Evolutionary conservation across 1,140 invertebrate species (phyloP).

Genomic region (Oryzaephilus surinamensis): DNA sequence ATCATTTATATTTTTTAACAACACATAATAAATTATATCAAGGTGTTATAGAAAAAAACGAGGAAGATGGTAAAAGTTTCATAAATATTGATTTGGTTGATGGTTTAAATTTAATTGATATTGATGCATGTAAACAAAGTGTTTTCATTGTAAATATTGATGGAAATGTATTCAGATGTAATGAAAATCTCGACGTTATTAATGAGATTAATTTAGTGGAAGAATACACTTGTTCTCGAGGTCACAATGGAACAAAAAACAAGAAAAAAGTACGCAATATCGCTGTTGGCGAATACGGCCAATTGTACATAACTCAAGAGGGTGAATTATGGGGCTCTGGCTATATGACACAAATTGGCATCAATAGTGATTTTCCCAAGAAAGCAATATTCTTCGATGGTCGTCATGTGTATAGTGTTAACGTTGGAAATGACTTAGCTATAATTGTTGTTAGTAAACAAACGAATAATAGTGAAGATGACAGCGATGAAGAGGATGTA

Average conservation of each 20-base stretch:
- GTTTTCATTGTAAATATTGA: slow-evolving; percentile 50
- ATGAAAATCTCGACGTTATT: slow-evolving; percentile 41
- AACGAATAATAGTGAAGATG: slow-evolving; percentile 44
- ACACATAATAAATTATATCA: slow-evolving; percentile 21
- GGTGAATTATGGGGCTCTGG: slow-evolving; percentile 67
- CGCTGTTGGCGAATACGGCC: slow-evolving; percentile 46
- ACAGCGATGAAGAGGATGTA: slow-evolving; percentile 49
- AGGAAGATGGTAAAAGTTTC: slow-evolving; percentile 9
- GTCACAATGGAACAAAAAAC: slow-evolving; percentile 48
- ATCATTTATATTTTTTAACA: slow-evolving; percentile 27
- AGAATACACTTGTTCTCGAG: slow-evolving; percentile 51
- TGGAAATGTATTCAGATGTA: slow-evolving; percentile 48
- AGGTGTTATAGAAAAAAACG: slow-evolving; percentile 20
- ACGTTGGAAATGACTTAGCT: slow-evolving; percentile 57
- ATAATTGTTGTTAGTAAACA: slow-evolving; percentile 52
- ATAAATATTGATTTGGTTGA: slow-evolving; percentile 15
- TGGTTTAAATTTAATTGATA: slow-evolving; percentile 36
- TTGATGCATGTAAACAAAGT: slow-evolving; percentile 47
- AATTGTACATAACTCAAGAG: slow-evolving; percentile 53
- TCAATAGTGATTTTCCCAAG: slow-evolving; percentile 47
- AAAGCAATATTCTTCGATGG: slow-evolving; percentile 59
- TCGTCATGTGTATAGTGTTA: slow-evolving; percentile 49
- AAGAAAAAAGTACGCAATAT: slow-evolving; percentile 52
- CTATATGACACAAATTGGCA: slow-evolving; percentile 55
- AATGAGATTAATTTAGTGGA: slow-evolving; percentile 53